A percentile compares a stretch with the other conserved stretches of the same genome.
phyloP scores from a whole-genome alignment of 2,888 invertebrate species.

The Diarsia mendica region DNA sequence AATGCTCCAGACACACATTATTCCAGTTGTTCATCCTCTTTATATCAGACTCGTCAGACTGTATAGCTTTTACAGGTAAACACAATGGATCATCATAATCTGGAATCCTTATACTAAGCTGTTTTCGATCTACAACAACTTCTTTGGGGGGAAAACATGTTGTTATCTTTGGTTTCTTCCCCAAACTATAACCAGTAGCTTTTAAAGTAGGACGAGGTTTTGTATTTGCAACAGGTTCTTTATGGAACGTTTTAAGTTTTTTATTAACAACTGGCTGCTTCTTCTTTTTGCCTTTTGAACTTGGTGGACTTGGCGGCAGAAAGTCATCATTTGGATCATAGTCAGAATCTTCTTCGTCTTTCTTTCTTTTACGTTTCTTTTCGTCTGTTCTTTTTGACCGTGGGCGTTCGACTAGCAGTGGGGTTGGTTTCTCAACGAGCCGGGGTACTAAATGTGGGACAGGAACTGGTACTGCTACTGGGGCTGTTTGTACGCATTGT shows the following conservation, averaged over 20 bases:
- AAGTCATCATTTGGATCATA: constrained; percentile 80
- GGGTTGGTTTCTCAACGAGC: constrained; percentile 49
- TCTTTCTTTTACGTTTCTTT: constrained; percentile 69
- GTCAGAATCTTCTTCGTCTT: constrained; percentile 81
- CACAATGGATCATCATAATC: constrained; percentile 86
- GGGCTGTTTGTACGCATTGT: constrained; percentile 78
- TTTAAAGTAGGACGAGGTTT: constrained; percentile 27
- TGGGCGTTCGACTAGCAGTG: constrained; percentile 74
- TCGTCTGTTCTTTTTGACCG: constrained; percentile 38
- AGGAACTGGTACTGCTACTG: constrained; percentile 6
- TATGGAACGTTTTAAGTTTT: constrained; percentile 60
- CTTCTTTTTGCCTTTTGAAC: constrained; percentile 61
- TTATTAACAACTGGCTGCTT: constrained; percentile 49
- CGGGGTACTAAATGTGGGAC: constrained; percentile 33
- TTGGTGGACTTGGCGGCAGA: constrained; percentile 63
- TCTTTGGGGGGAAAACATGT: constrained; percentile 44
- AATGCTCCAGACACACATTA: constrained; percentile 81
- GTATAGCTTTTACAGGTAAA: constrained; percentile 81
- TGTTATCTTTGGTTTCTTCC: constrained; percentile 32
- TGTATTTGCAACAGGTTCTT: constrained; percentile 44
- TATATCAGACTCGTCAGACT: constrained; percentile 69
- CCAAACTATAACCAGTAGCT: neutral
- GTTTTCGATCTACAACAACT: constrained; percentile 66
- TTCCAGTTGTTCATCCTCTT: constrained; percentile 82
- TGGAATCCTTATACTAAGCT: constrained; percentile 78